phyloP scores from a whole-genome alignment of 2,888 invertebrate genomes.

The Incurvaria masculella region DNA sequence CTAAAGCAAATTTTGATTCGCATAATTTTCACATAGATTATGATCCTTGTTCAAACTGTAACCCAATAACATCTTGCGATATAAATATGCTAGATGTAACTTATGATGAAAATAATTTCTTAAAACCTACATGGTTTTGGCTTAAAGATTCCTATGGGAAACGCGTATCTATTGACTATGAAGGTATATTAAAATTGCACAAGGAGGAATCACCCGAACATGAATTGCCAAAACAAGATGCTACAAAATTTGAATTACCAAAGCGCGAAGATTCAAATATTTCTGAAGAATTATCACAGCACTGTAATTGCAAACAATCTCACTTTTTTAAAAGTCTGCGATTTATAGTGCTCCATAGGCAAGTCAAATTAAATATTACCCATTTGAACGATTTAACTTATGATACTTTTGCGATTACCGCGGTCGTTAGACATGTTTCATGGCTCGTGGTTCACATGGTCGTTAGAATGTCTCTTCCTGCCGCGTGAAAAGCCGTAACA shows the following conservation, averaged over 20 bases:
- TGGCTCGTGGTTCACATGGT: not conserved
- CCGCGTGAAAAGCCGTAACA: no score
- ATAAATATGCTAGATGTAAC: conserved; percentile 29
- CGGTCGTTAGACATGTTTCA: no score
- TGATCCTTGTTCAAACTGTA: conserved; percentile 32
- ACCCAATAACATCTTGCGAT: conserved; percentile 29
- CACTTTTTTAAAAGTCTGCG: not conserved
- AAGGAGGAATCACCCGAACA: conserved; percentile 4
- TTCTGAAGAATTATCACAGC: no score
- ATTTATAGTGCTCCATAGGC: not conserved
- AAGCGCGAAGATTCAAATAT: no score
- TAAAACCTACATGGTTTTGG: conserved; percentile 28
- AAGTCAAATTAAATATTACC: conserved; percentile 23
- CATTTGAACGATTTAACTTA: conserved; percentile 33
- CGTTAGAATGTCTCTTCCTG: no score
- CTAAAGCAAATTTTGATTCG: conserved; percentile 34
- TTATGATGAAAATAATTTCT: conserved; percentile 14
- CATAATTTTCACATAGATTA: conserved; percentile 29
- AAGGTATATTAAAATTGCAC: conserved; percentile 27
- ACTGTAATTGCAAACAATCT: not conserved
- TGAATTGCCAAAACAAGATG: no score
- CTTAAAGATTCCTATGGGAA: conserved; percentile 40
- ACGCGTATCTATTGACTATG: conserved; percentile 31
- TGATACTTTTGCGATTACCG: conserved; percentile 38
- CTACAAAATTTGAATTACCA: no score